Evolutionary conservation across 2,888 invertebrate genomes (phyloP).

Genomic region (Stenchaetothrips biformis): DNA sequence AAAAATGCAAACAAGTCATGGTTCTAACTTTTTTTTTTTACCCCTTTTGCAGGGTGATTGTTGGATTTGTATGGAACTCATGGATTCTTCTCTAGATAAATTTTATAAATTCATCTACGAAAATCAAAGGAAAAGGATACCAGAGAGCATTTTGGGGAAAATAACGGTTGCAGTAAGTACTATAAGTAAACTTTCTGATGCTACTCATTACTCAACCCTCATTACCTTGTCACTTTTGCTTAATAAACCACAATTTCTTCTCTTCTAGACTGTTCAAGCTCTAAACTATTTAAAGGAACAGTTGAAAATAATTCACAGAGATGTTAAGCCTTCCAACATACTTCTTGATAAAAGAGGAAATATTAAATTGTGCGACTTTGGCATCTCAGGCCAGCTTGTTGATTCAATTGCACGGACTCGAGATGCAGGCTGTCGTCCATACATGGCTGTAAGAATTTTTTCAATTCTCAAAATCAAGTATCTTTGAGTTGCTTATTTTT

Average conservation of each 20-base stretch:
- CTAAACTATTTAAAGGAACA: slow-evolving; percentile 96
- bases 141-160: slow-evolving; percentile 92
- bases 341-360: slow-evolving; percentile 88
- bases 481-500: background rate
- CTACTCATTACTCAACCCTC: background rate
- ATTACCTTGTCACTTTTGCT: background rate
- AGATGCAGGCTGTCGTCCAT: slow-evolving; percentile 97
- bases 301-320: slow-evolving; percentile 94
- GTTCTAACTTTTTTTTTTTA: slow-evolving; percentile 34
- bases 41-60: slow-evolving; percentile 76
- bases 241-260: slow-evolving; percentile 28
- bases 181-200: slow-evolving; percentile 26
- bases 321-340: slow-evolving; percentile 99
- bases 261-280: slow-evolving; percentile 76
- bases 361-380: slow-evolving; percentile 98
- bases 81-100: slow-evolving; percentile 95
- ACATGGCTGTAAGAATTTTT: slow-evolving; percentile 86
- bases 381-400: slow-evolving; percentile 96
- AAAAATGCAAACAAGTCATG: background rate
- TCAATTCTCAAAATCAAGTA: slow-evolving; percentile 13
- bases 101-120: slow-evolving; percentile 95
- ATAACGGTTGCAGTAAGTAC: slow-evolving; percentile 78
- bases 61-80: slow-evolving; percentile 97
- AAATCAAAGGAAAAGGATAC: slow-evolving; percentile 79
- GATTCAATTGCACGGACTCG: slow-evolving; percentile 98